Base-by-base conservation (phyloP, 2,797 vertebrate species). In the Octomys mimax region DNA sequence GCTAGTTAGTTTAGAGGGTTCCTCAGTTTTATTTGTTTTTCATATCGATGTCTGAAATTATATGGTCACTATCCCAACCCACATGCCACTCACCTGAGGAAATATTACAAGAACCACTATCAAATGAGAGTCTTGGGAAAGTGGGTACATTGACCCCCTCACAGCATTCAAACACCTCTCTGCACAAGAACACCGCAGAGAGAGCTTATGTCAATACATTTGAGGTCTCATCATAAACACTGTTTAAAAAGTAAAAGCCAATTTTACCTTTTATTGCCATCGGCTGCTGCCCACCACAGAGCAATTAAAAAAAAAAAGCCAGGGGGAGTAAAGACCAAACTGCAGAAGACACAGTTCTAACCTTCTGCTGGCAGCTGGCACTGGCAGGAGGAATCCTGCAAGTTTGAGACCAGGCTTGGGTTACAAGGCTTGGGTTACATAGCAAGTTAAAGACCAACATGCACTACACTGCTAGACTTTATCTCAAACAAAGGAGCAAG, bases 31-130 rank as follows among this genome's bases (percentile, higher is more conserved):
- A 95, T 92, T 89, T 95, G 57, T 91, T 95, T 97, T 99, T 99
- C 98, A 98, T 99, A 99, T 99, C 98, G 87, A 98, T 98, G 97
- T 98, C 98, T 98, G 98, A 99, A 99, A 98, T 98, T 98, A 98
- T 97, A 99, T 98, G 98, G 71, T 99, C 98, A 98, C 98, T 98
- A 99, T 98, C 98, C 99, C 98, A 98, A 99, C 98, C 98, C 98
- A 98, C 98, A 99, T 99, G 99, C 99, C 99, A 99, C 98, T 98
- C 98, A 99, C 98, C 98, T 98, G 98, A 98, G 98, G 98, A 99
- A 99, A 98, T 99, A 99, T 99, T 99, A 99, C 98, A 98, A 99
- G 99, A 99, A 99, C 99, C 99, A 99, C 99, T 99, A 99, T 99
- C 99, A 99, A 99, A 99, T 98, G 98, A 98, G 98, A 98, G 98